A percentile compares a stretch with the other conserved stretches of the same genome.
Conservation (phyloP, 1,140 invertebrate species). For the Drosophila parabipectinata region DNA sequence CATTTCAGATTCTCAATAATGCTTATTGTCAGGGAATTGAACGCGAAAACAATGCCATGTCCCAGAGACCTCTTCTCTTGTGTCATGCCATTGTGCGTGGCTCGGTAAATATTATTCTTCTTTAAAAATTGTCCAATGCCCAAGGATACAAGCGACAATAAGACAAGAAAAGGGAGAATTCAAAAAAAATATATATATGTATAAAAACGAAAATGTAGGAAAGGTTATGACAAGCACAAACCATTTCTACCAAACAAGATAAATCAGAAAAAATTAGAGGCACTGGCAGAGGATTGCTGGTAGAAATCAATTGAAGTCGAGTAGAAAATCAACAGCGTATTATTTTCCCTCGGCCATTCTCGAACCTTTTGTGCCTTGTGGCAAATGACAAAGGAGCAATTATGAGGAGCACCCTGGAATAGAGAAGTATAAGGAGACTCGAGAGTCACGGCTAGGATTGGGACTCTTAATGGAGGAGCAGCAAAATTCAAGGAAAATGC, state of each 20-base stretch:
- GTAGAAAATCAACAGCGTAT: conserved; percentile 79
- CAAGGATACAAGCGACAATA: conserved; percentile 15
- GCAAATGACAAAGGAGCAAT: conserved; percentile 80
- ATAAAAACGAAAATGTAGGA: conserved; percentile 54
- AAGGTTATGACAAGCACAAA: conserved; percentile 77
- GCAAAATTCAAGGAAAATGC: conserved; percentile 33
- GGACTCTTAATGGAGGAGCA: conserved; percentile 23
- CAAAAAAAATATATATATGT: conserved; percentile 32
- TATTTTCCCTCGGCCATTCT: conserved; percentile 50
- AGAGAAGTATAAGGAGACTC: conserved; percentile 13
- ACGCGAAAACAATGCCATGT: conserved; percentile 58
- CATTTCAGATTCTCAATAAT: conserved; percentile 61
- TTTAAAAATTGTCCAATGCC: conserved; percentile 58
- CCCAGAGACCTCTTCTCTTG: conserved; percentile 31
- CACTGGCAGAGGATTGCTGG: conserved; percentile 34
- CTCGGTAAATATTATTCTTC: conserved; percentile 79
- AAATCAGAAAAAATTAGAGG: conserved; percentile 59
- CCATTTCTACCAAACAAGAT: conserved; percentile 77
- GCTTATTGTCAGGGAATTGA: conserved; percentile 63
- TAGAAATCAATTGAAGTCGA: conserved; percentile 81
- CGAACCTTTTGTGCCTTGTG: conserved; percentile 49
- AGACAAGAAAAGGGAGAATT: conserved; percentile 34
- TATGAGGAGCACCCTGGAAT: conserved; percentile 54
- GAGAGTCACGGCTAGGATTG: background rate
- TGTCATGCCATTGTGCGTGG: conserved; percentile 72